Evolutionary conservation across 1,140 invertebrate genomes (phyloP).

Genomic region (Oedothorax gibbosus): DNA sequence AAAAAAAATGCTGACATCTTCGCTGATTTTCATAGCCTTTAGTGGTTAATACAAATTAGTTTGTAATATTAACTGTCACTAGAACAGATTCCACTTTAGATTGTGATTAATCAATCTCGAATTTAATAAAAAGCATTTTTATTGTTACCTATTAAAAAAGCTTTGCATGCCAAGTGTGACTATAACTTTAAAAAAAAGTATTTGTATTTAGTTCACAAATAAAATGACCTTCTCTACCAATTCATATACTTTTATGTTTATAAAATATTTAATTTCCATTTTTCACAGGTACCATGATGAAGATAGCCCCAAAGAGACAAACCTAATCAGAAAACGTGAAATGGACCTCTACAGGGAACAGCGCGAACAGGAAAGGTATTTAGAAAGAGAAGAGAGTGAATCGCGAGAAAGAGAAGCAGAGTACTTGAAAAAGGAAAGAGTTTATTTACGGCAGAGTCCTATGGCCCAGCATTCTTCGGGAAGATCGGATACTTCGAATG

Average conservation of each 20-base stretch:
- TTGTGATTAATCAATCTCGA: no score
- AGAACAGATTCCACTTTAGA: no score
- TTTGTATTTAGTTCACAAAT: no score
- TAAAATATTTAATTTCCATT: background rate
- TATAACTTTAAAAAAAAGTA: no score
- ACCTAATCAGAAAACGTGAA: conserved; percentile 22
- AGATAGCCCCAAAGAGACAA: conserved; percentile 16
- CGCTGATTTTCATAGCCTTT: no score
- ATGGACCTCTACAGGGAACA: conserved; percentile 19
- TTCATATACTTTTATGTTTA: background rate
- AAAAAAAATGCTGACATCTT: no score
- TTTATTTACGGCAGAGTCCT: conserved; percentile 41
- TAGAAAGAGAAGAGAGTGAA: conserved; percentile 32
- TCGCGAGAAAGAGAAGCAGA: conserved; percentile 36
- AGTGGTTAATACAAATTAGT: no score
- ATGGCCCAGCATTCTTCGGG: background rate
- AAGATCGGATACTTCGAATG: conserved; percentile 10
- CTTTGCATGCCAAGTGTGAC: no score
- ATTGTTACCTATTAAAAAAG: no score
- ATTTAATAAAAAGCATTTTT: no score
- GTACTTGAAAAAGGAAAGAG: conserved; percentile 30
- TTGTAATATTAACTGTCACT: no score
- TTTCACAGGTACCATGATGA: conserved; percentile 43
- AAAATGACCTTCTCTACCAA: background rate
- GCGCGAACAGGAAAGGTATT: conserved; percentile 9